A percentile compares a stretch with the other conserved stretches of the same genome.
Evolutionary conservation across 2,888 invertebrate genomes (phyloP).

Genomic region (Enchytraeus crypticus): DNA sequence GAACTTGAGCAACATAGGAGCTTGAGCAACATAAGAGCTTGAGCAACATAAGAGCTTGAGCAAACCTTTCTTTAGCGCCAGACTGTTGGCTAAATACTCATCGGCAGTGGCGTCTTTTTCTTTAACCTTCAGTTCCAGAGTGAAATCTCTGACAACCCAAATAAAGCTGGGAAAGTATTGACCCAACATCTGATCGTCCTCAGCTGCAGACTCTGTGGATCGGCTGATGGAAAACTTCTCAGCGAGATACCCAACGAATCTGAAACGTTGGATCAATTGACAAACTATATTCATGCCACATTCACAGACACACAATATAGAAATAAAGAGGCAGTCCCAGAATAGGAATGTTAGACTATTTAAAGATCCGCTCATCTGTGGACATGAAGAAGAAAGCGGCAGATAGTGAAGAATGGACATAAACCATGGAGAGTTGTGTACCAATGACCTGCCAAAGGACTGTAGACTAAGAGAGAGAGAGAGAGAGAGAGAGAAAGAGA

Average conservation of each 20-base stretch:
- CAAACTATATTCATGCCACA: not conserved
- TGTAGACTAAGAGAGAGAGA: too few species aligned
- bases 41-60: too few species aligned
- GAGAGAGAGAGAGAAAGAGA: too few species aligned
- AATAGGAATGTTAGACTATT: too few species aligned
- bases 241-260: constrained; percentile 3
- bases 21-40: too few species aligned
- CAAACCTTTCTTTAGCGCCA: not conserved
- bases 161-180: constrained; percentile 1
- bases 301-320: not conserved
- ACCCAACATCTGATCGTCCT: not conserved
- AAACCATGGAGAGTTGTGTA: too few species aligned
- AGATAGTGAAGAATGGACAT: too few species aligned
- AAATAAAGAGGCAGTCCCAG: not conserved
- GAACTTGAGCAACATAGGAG: too few species aligned
- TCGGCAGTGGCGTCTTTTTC: not conserved
- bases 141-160: constrained; percentile 4
- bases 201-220: not conserved
- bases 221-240: not conserved
- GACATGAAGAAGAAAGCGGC: too few species aligned
- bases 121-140: not conserved
- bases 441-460: too few species aligned
- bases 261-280: not conserved
- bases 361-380: too few species aligned
- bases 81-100: not conserved